phyloP scores from a whole-genome alignment of 2,113 vertebrate genomes.

The Grammomys surdaster region DNA sequence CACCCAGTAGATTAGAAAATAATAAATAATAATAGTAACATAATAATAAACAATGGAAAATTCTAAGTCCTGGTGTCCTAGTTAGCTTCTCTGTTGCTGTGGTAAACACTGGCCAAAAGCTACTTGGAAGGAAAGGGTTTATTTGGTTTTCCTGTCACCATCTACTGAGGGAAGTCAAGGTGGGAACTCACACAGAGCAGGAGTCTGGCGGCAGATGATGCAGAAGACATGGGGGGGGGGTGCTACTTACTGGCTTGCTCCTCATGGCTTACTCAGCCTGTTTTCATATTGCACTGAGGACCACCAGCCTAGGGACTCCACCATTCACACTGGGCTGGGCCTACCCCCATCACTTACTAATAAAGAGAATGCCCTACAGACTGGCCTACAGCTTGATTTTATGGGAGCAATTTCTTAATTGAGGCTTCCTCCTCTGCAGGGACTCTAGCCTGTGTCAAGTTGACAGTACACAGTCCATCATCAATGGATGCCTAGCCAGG shows the following conservation, averaged over 20 bases:
- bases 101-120: background rate
- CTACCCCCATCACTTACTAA: background rate
- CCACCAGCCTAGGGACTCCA: no score
- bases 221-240: no score
- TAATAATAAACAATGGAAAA: background rate
- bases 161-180: background rate
- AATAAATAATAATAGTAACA: background rate
- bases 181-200: background rate
- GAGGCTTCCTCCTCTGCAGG: background rate
- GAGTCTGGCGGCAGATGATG: background rate
- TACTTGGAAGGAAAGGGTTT: background rate
- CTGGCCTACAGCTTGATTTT: background rate
- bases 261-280: background rate
- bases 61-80: background rate
- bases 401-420: background rate
- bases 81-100: background rate
- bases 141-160: background rate
- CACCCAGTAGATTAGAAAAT: background rate
- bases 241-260: background rate
- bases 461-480: background rate
- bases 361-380: background rate
- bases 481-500: background rate
- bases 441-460: background rate
- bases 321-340: background rate
- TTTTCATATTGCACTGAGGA: background rate